These are phyloP conservation scores for Poecilus cupreus DNA, from an alignment of 2,888 invertebrate genomes.

Conservation along the genomic window DNA sequence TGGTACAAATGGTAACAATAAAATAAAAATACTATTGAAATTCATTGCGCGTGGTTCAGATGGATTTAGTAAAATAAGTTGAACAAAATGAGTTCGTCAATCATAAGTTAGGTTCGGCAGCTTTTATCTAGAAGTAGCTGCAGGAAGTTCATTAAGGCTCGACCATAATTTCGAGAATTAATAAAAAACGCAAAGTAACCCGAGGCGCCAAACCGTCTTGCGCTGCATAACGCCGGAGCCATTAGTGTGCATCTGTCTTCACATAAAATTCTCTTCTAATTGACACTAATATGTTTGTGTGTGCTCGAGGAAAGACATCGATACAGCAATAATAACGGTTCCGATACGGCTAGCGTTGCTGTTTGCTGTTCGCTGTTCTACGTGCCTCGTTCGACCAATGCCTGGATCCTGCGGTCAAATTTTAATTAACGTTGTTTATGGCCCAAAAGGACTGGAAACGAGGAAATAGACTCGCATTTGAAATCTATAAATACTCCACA, in stretches of 20 bases:
- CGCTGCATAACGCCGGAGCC: constrained; percentile 32
- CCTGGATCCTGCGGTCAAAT: constrained; percentile 20
- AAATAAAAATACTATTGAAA: no score
- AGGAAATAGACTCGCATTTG: not conserved
- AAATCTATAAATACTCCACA: not conserved
- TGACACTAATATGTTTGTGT: constrained; percentile 50
- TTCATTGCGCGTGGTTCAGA: no score
- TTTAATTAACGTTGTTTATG: constrained; percentile 34
- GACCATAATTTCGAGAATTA: constrained; percentile 37
- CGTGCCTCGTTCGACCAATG: not conserved
- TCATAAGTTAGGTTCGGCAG: constrained; percentile 5
- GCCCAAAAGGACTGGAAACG: not conserved
- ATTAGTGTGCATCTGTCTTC: constrained; percentile 51
- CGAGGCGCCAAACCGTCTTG: constrained; percentile 30
- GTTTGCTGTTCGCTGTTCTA: no score
- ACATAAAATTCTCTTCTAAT: constrained; percentile 50
- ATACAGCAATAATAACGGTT: constrained; percentile 40
- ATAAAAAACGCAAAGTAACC: constrained; percentile 40
- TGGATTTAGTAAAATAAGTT: no score
- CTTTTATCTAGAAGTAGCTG: constrained; percentile 29
- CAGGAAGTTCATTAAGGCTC: constrained; percentile 38
- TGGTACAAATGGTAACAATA: no score
- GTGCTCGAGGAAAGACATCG: constrained; percentile 30
- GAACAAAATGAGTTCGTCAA: constrained; percentile 24
- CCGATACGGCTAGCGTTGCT: constrained; percentile 16